Base-by-base conservation (phyloP, 2,113 vertebrate genomes). In the Barnardius zonarius region DNA sequence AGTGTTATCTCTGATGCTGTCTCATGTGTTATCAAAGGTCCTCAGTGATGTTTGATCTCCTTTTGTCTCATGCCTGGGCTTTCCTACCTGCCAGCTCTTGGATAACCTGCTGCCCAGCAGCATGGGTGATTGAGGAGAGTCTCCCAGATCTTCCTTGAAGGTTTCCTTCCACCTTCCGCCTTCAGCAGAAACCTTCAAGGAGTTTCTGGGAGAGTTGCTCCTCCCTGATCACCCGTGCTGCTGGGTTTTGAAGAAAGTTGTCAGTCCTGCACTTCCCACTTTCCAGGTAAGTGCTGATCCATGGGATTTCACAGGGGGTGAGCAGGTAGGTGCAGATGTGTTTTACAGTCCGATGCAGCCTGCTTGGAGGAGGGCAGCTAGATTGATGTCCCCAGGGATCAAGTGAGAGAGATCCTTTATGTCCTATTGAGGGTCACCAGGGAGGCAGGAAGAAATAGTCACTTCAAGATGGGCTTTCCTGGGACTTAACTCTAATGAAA, bases 161-260 rank as follows among this genome's bases (percentile, higher is more conserved):
- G 13, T 44, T 69, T 51, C 24, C 55, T 69, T 51, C 24, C 55
- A 59, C 31, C 31, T 57, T 57, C 55, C 8, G 13, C 43, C 22
- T 28, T 43, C 12, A 43, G 15, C 74, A 24, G 30, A 75, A 49
- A 30, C 25, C 43, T 64, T 49, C 31, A 74, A 48, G 43, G 18
- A 52, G 78, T 19, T 25, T 64, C 44, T 31, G 33, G 52, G 46
- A 68, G 23, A 23, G 5, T 28, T 59, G 33, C 28, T 62, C 9
- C 6, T 7, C 6, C 8, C 17, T 5, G 3, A 10, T 44, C 9
- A 17, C 20, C 10, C 1, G 2, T 41, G 12, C 31, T 62, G 68
- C 33, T 66, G 39, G 41, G 4, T 43, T 87, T 67, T 43, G 59
- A 59, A 68, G 37, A 28, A 69, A 51, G 23, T 7, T 6, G 6